These are phyloP conservation scores for Elgaria multicarinata DNA, from an alignment of 2,113 vertebrate genomes.

Conservation along the genomic window DNA sequence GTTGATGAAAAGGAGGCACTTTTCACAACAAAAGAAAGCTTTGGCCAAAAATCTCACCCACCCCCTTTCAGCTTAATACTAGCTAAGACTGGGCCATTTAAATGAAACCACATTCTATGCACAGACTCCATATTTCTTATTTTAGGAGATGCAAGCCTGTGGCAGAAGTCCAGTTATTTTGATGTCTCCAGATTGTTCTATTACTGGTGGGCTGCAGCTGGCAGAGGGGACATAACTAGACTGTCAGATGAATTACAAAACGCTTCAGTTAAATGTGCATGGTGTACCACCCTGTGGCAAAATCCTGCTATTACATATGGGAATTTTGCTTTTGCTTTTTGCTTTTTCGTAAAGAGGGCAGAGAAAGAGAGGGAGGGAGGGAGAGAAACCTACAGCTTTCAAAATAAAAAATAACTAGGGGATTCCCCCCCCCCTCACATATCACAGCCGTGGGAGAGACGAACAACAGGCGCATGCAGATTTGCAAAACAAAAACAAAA, in stretches of 20 bases:
- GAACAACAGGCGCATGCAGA: slow-evolving; percentile 35
- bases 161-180: slow-evolving; percentile 73
- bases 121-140: neutral
- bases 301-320: slow-evolving; percentile 83
- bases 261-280: slow-evolving; percentile 82
- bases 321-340: neutral
- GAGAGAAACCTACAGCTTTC: neutral
- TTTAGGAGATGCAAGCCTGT: slow-evolving; percentile 53
- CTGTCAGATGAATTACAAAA: slow-evolving; percentile 77
- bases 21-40: neutral
- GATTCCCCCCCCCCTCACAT: slow-evolving; percentile 37
- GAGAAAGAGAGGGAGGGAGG: neutral
- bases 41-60: neutral
- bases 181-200: slow-evolving; percentile 79
- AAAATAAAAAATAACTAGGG: slow-evolving; percentile 26
- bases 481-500: slow-evolving; percentile 36
- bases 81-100: neutral
- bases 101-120: neutral
- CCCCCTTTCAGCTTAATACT: neutral
- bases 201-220: slow-evolving; percentile 74
- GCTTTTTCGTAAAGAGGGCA: neutral
- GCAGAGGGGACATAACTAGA: slow-evolving; percentile 70
- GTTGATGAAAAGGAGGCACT: neutral
- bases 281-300: slow-evolving; percentile 93
- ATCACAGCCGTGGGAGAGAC: slow-evolving; percentile 34